Conservation (phyloP, 2,888 invertebrate species). For the Athalia rosae region DNA sequence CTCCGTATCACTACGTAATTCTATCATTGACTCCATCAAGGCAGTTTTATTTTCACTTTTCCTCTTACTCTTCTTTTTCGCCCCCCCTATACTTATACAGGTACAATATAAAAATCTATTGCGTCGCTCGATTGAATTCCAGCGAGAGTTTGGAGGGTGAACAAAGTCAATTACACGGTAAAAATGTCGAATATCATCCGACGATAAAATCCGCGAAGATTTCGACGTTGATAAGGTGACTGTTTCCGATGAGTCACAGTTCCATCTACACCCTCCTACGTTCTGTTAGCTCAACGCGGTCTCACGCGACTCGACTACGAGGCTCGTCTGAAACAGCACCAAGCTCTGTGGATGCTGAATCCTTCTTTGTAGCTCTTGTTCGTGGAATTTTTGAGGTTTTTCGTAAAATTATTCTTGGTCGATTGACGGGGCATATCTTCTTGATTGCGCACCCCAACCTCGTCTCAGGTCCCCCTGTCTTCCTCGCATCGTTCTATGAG, state of each 20-base stretch:
- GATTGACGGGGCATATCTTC: constrained; percentile 59
- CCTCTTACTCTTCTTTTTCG: constrained; percentile 4
- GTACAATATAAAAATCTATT: constrained; percentile 21
- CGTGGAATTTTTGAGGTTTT: constrained; percentile 56
- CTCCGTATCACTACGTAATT: constrained; percentile 17
- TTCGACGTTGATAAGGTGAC: background rate
- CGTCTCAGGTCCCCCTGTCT: constrained; percentile 65
- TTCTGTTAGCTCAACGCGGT: background rate
- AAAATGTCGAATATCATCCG: background rate
- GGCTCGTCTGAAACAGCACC: constrained; percentile 75
- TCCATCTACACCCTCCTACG: background rate
- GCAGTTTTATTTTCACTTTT: constrained; percentile 30
- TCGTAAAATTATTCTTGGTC: constrained; percentile 53
- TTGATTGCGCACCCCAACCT: constrained; percentile 60
- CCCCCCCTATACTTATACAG: constrained; percentile 23
- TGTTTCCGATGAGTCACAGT: background rate
- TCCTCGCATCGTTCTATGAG: constrained; percentile 67
- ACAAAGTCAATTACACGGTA: no score
- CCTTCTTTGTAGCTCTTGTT: constrained; percentile 65
- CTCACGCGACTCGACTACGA: constrained; percentile 61
- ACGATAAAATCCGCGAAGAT: no score
- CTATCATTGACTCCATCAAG: constrained; percentile 49
- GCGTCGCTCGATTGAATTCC: constrained; percentile 10
- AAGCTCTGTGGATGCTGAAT: constrained; percentile 75
- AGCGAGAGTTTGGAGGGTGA: background rate